These are phyloP conservation scores for Myiothlypis chrysogaster DNA, from an alignment of 2,797 vertebrate genomes.

Conservation along the genomic window DNA sequence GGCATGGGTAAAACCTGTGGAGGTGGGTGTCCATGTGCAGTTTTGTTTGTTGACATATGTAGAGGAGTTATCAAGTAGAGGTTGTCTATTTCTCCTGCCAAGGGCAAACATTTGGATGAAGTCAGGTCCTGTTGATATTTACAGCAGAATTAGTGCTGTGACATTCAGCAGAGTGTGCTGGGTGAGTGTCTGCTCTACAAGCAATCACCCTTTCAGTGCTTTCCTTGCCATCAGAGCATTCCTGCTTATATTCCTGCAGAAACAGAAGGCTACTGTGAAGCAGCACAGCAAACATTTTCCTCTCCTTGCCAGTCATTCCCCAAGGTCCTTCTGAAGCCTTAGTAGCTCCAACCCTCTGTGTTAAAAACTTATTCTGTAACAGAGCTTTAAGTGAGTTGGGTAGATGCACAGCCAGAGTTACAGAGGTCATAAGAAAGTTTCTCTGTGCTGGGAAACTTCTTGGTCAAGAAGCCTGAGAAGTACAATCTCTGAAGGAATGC, in stretches of 20 bases:
- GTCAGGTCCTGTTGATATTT: not conserved
- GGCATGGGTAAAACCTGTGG: slow-evolving; percentile 80
- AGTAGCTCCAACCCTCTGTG: not conserved
- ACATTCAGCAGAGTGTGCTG: not conserved
- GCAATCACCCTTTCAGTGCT: not conserved
- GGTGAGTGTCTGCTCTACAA: not conserved
- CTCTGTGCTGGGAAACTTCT: not conserved
- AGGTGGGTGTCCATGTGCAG: slow-evolving; percentile 48
- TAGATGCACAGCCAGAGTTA: not conserved
- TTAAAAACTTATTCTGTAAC: not conserved
- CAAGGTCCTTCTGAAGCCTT: not conserved
- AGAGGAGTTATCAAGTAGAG: not conserved
- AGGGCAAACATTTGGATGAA: not conserved
- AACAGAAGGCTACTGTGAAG: not conserved
- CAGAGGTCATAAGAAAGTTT: not conserved
- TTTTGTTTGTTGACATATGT: not conserved
- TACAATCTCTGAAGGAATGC: not conserved
- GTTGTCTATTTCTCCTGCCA: not conserved
- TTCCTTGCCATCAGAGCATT: not conserved
- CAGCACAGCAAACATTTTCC: not conserved
- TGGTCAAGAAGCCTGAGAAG: not conserved
- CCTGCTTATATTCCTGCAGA: not conserved
- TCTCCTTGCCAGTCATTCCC: not conserved
- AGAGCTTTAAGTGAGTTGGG: not conserved
- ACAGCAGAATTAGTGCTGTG: not conserved